Base-by-base conservation (phyloP, 2,888 invertebrate genomes). In the Mythimna vitellina region DNA sequence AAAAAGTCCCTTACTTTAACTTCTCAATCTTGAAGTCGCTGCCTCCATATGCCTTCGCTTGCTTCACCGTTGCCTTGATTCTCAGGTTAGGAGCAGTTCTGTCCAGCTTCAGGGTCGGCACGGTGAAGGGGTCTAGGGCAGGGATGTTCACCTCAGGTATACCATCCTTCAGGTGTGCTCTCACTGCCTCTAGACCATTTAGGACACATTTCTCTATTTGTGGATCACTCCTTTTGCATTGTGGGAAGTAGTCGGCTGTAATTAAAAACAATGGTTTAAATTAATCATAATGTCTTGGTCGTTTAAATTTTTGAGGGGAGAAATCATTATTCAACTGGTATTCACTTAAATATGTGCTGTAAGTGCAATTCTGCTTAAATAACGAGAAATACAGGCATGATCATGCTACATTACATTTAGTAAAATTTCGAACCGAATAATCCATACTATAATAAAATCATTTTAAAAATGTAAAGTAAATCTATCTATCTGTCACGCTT, bases 81-180 rank as follows among this genome's bases (percentile, higher is more conserved):
- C 97, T 97, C 32, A 98, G 96, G n/a, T 97, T 97, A 1, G 98
- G 97, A 10, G 97, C 96, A 0, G 97, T 97, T 85, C 98, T 97
- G 89, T 97, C 97, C 80, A 98, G 96, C 83, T 97, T 97, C 76
- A 98, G 94, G 67, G 97, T 97, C 0, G 98, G 97, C 20, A 98
- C 95, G 14, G 91, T 93, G 79, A 98, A 96, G 0, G 98, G 98
- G 78, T 98, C 98, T 78, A 90, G 54, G 0, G 85, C 66, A 3
- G 90, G 90, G 54, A 90, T 86, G 65, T 89, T 89, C 29, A 88
- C 85, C 67, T 90, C 90, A 10, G 91, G 85, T 25, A 90, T 89
- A 3, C 90, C 90, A 0, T 64, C 73, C 60, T 77, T 87, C 6
- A 90, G 71, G 49, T 80, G 70, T 0, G 89, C 86, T 53, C 83